phyloP scores from a whole-genome alignment of 2,888 invertebrate genomes.

The Abscondita cerata region DNA sequence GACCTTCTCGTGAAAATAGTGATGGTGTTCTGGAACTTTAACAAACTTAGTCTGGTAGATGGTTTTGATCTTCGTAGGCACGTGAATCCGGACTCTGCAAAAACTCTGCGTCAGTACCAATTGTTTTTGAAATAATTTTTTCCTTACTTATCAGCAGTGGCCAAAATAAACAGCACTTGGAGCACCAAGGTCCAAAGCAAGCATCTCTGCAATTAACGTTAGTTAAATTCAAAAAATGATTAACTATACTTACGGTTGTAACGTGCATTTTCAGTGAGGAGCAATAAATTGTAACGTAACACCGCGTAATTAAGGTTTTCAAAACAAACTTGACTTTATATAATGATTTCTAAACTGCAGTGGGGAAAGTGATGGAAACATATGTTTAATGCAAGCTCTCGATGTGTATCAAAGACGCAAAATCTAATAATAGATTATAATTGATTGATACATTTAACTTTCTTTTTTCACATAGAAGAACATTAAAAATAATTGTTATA shows the following conservation, averaged over 20 bases:
- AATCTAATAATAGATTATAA: neutral
- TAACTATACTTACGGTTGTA: neutral
- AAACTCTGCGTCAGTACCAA: neutral
- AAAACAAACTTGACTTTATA: neutral
- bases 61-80: slow-evolving; percentile 54
- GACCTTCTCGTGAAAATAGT: slow-evolving; percentile 53
- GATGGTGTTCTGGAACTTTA: slow-evolving; percentile 56
- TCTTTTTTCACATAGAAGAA: no score
- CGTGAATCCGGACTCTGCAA: slow-evolving; percentile 54
- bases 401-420: neutral
- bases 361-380: slow-evolving; percentile 1
- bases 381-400: neutral
- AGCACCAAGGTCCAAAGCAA: neutral
- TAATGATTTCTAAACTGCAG: slow-evolving; percentile 2
- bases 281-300: neutral
- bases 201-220: neutral
- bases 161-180: neutral
- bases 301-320: neutral
- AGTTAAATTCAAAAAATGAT: neutral
- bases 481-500: no score
- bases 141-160: neutral
- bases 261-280: neutral
- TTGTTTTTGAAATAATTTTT: neutral
- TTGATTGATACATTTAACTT: no score
- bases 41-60: slow-evolving; percentile 55